phyloP scores from a whole-genome alignment of 1,140 invertebrate genomes.

The Eupristina koningsbergeri region DNA sequence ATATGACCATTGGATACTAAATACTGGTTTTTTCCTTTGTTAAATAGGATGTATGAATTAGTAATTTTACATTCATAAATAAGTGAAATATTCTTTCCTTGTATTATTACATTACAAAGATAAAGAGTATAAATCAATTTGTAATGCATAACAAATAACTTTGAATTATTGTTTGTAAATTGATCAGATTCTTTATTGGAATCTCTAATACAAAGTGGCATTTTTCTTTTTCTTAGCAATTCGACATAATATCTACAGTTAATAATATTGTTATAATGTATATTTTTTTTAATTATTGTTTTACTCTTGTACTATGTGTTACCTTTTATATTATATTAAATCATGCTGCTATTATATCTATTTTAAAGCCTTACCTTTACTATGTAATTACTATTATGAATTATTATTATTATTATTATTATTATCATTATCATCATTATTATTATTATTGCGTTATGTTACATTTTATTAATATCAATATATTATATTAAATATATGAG shows the following conservation, averaged over 20 bases:
- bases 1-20: slow-evolving; percentile 22
- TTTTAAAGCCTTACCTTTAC: slow-evolving; percentile 64
- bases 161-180: slow-evolving; percentile 3
- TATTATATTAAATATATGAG: slow-evolving; percentile 69
- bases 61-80: slow-evolving; percentile 30
- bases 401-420: too few species aligned
- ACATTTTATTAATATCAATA: slow-evolving; percentile 73
- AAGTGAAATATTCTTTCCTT: slow-evolving; percentile 23
- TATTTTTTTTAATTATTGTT: slow-evolving; percentile 51
- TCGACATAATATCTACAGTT: neutral
- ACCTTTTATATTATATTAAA: slow-evolving; percentile 15
- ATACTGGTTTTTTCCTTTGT: slow-evolving; percentile 27
- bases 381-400: slow-evolving; percentile 62
- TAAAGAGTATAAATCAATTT: slow-evolving; percentile 12
- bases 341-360: slow-evolving; percentile 52
- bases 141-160: slow-evolving; percentile 20
- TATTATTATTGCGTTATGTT: slow-evolving; percentile 72
- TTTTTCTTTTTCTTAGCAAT: slow-evolving; percentile 18
- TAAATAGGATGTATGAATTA: slow-evolving; percentile 14
- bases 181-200: slow-evolving; percentile 11
- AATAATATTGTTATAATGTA: slow-evolving; percentile 20
- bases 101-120: slow-evolving; percentile 5
- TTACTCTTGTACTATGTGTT: slow-evolving; percentile 44
- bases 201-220: slow-evolving; percentile 17
- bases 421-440: slow-evolving; percentile 17